Conservation (phyloP, 2,113 vertebrate species). For the Axis porcinus region DNA sequence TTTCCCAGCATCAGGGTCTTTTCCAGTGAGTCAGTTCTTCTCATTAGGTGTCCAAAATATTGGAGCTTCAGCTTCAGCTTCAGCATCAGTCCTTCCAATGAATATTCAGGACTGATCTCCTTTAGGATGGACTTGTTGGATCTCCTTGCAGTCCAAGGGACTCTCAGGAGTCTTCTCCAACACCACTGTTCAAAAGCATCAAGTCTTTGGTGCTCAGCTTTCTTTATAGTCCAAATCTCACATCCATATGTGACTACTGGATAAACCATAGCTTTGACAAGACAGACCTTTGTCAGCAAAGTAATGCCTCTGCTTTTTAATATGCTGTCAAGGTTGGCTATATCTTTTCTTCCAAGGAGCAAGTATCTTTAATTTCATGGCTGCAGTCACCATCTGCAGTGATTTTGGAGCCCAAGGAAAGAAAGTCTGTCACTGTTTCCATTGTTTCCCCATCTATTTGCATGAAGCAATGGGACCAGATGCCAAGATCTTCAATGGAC, state of each 20-base stretch:
- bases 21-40: neutral
- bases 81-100: neutral
- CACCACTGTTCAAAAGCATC: neutral
- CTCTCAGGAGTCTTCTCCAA: neutral
- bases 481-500: neutral
- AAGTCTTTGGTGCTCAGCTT: rapidly evolving
- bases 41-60: neutral
- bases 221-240: neutral
- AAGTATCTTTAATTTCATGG: neutral
- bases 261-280: neutral
- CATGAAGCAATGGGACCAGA: neutral
- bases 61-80: neutral
- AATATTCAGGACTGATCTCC: neutral
- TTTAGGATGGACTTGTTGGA: neutral
- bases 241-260: neutral
- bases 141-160: neutral
- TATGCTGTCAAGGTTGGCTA: neutral
- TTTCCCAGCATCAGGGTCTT: neutral
- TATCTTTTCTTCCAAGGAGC: neutral
- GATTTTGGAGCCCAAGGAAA: neutral
- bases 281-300: neutral
- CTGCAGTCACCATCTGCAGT: neutral
- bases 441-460: neutral
- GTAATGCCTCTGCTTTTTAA: neutral
- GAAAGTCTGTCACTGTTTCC: neutral